These are phyloP conservation scores for Vireo altiloquus DNA, from an alignment of 2,113 vertebrate species.

Conservation along the genomic window DNA sequence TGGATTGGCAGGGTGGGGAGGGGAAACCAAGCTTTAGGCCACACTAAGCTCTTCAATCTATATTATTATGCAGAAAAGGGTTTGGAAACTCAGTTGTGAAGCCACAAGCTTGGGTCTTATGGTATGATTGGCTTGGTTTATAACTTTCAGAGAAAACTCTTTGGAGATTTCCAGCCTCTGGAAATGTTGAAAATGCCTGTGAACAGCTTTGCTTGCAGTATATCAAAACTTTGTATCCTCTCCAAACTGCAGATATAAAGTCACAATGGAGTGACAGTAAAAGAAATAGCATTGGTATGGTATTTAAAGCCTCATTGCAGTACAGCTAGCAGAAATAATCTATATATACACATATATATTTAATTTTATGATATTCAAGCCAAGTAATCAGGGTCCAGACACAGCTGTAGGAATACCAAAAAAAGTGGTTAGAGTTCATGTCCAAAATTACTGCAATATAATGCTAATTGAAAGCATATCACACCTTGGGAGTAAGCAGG, in stretches of 20 bases:
- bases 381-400: background rate
- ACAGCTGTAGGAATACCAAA: background rate
- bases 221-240: background rate
- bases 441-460: background rate
- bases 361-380: background rate
- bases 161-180: background rate
- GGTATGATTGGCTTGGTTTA: background rate
- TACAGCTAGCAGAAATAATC: background rate
- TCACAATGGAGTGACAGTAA: background rate
- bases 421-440: background rate
- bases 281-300: background rate
- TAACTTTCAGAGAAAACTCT: background rate
- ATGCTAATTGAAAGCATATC: background rate
- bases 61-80: background rate
- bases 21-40: background rate
- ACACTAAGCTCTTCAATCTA: background rate
- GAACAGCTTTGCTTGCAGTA: background rate
- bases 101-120: background rate
- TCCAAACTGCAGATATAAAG: background rate
- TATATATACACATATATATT: background rate
- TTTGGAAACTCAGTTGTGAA: background rate
- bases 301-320: background rate
- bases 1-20: fast-evolving
- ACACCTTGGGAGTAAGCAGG: background rate
- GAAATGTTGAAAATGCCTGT: background rate